Evolutionary conservation across 2,797 vertebrate genomes (phyloP), one percentile per base, ranked within the genome.

Genomic region (Sebastiscus albofasciatus): DNA sequence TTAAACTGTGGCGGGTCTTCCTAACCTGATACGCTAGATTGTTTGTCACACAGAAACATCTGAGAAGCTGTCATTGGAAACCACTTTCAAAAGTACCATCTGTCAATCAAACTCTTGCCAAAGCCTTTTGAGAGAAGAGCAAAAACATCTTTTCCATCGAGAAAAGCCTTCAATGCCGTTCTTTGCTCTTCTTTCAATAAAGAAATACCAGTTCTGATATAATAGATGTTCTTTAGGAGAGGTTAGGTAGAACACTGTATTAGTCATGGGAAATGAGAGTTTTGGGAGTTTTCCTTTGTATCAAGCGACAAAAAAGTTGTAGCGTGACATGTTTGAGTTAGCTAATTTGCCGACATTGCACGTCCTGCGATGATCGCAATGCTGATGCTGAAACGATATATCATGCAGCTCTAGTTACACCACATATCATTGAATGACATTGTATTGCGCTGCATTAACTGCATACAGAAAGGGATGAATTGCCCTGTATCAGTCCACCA

Each of bases 401-500:
- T 42, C 39, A 42, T 60, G 58, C 26, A 39, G 33, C 29, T n/a
- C 60, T 34, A 10, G n/a, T 60, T 78, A 49, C 55, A 82, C 81
- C 55, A 72, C 55, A 58, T 71, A 70, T 75, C 60, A 75, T 54
- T 77, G 39, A 85, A 58, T 77, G 42, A 27, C 29, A 72, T 72
- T 84, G 75, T 65, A 65, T 66, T 77, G 36, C 68, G 60, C 14
- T 84, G 74, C 64, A 85, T 72, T 65, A 68, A 52, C 62, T 67
- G 66, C 65, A 68, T 70, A 81, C 67, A 74, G 78, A 76, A 42
- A 16, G 16, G 16, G 4, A 56, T 67, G 11, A 79, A 74, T 49
- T 56, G 54, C n/a, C 62, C 75, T 49, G 6, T 55, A 67, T 81
- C 73, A 81, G 62, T 87, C 70, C 72, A 87, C 76, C 77, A 79